Base-by-base conservation (phyloP, 2,113 vertebrate genomes). In the Tachycineta bicolor region DNA sequence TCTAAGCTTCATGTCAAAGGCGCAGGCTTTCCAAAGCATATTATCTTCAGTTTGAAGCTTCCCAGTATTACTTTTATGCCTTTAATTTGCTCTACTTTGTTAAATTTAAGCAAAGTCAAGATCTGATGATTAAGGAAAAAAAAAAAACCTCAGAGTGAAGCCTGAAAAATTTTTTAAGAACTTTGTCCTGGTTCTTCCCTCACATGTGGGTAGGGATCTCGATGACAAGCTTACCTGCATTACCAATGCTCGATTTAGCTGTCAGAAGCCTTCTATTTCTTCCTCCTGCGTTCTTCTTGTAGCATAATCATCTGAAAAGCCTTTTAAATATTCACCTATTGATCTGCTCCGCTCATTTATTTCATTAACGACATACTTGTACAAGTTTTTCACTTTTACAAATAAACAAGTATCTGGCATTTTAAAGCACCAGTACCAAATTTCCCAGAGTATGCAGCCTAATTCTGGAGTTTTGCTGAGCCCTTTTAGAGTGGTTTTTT, bases 271-370 rank as follows among this genome's bases (percentile, higher is more conserved):
- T 78, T 52, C 9, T 71, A 49, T 79, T 93, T 91, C 74, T 76
- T 91, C 77, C 65, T 71, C 69, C 52, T 68, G 83, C 62, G 59
- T 59, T 83, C n/a, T 88, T 95, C 90, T 80, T 56, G 80, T 23
- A 93, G 76, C 50, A 91, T 68, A 90, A 80, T 78, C 43, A 93
- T 80, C 71, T 94, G 74, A 95, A 93, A 93, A 94, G 80, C 74
- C 69, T 95, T 76, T 95, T 87, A 89, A 89, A 94, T 68, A 89
- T 82, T 91, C 89, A 89, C 75, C 76, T 96, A 78, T 90, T 95
- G 92, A 93, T 96, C 88, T 81, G 68, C n/a, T 94, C 63, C 56
- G 71, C 58, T 81, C 60, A 80, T 33, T 84, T 90, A 89, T 33
- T 83, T 95, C 76, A 94, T 64, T 90, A 86, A 89, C 0, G 0